A percentile compares a stretch with the other conserved stretches of the same genome.
These are phyloP conservation scores for Bolinopsis microptera DNA, from an alignment of 37 sponge, comb jelly and placozoan genomes.

Conservation along the genomic window DNA sequence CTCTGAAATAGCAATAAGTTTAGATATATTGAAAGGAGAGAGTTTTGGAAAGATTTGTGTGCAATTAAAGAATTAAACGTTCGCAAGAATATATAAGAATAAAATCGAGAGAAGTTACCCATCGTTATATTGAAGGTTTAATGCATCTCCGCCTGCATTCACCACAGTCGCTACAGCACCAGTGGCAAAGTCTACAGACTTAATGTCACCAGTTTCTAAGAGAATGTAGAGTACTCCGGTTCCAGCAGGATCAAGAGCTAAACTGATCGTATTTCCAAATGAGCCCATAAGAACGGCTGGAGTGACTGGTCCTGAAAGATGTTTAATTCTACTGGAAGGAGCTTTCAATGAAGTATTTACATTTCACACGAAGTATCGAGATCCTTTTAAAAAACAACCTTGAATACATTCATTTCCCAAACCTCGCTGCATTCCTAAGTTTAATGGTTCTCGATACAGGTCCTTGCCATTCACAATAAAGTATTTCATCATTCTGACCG, in stretches of 20 bases:
- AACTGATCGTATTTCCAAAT: neutral
- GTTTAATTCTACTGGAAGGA: too few relatives aligned
- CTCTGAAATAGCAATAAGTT: too few relatives aligned
- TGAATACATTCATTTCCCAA: neutral
- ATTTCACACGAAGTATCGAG: too few relatives aligned
- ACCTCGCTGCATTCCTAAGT: neutral
- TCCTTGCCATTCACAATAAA: neutral
- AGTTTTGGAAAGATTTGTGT: too few relatives aligned
- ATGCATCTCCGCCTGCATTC: neutral
- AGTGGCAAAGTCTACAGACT: neutral
- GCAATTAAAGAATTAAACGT: too few relatives aligned
- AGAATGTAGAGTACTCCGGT: neutral
- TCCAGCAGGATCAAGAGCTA: neutral
- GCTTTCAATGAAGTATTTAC: too few relatives aligned
- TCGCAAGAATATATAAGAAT: neutral
- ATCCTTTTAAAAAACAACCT: too few relatives aligned
- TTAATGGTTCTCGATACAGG: neutral
- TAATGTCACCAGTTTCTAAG: neutral
- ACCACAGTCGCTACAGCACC: neutral
- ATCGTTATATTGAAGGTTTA: neutral
- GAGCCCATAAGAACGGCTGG: neutral
- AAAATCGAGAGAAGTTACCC: neutral
- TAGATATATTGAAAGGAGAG: too few relatives aligned
- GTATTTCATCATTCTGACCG: neutral
- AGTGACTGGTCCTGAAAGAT: neutral